A percentile compares a stretch with the other conserved stretches of the same genome.
Conservation (phyloP, 2,888 invertebrate genomes). For the Crossocerus cetratus region DNA sequence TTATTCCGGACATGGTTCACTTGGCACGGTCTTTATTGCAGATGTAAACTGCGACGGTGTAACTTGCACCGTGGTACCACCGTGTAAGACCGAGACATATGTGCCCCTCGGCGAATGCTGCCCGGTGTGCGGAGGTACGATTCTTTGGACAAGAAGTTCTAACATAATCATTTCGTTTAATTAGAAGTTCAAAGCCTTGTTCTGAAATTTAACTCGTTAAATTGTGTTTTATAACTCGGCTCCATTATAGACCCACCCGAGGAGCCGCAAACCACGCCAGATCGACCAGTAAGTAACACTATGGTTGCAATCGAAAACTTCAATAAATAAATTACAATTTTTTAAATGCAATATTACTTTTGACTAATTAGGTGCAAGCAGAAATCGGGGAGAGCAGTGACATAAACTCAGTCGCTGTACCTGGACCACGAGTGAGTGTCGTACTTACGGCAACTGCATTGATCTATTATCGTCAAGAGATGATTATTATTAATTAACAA, state of each 20-base stretch:
- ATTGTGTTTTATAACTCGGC: not conserved
- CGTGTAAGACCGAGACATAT: constrained; percentile 72
- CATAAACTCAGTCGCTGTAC: constrained; percentile 67
- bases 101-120: constrained; percentile 77
- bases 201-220: not conserved
- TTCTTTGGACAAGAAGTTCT: not conserved
- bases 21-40: not conserved
- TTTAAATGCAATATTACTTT: not conserved
- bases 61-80: constrained; percentile 74
- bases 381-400: constrained; percentile 68
- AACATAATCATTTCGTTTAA: not conserved
- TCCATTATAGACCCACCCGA: not conserved
- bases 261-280: not conserved
- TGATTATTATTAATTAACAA: not conserved
- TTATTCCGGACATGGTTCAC: too few species aligned
- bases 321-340: constrained; percentile 5
- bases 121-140: constrained; percentile 75
- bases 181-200: not conserved
- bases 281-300: not conserved
- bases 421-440: constrained; percentile 73
- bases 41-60: constrained; percentile 65
- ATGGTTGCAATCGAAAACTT: not conserved
- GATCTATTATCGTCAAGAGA: not conserved
- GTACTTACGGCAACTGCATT: constrained; percentile 76
- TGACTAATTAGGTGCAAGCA: constrained; percentile 53